phyloP scores from a whole-genome alignment of 2,113 vertebrate genomes.

The Monopterus albus region DNA sequence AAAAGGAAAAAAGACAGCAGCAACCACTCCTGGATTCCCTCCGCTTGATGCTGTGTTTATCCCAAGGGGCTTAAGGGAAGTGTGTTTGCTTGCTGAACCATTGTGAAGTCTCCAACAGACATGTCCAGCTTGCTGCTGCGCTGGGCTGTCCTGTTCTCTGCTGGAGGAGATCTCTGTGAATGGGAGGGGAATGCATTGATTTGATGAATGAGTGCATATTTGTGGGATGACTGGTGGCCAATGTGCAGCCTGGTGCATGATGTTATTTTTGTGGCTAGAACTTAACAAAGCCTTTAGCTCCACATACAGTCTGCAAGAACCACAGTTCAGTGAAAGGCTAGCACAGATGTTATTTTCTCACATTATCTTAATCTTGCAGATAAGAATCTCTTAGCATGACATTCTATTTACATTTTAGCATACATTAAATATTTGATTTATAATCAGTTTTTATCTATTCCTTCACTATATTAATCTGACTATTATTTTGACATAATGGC shows the following conservation, averaged over 20 bases:
- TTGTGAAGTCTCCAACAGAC: conserved; percentile 81
- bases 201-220: conserved; percentile 85
- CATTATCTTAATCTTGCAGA: conserved; percentile 17
- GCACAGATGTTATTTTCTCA: conserved; percentile 51
- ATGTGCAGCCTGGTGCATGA: conserved; percentile 78
- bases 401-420: conserved; percentile 10
- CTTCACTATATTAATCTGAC: neutral
- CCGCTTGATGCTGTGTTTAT: conserved; percentile 78
- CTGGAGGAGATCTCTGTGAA: conserved; percentile 82
- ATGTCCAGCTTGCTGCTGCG: conserved; percentile 75
- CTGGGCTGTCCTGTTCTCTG: conserved; percentile 70
- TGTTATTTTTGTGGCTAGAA: conserved; percentile 74
- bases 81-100: conserved; percentile 82
- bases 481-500: neutral
- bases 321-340: conserved; percentile 58
- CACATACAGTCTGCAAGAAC: conserved; percentile 57
- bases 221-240: conserved; percentile 80
- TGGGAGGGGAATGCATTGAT: conserved; percentile 82
- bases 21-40: conserved; percentile 70
- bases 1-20: conserved; percentile 48
- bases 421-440: neutral
- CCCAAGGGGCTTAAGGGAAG: conserved; percentile 80
- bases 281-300: conserved; percentile 77
- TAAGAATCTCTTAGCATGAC: neutral
- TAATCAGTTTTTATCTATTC: too few species aligned